Conservation (phyloP, 2,888 invertebrate species). For the Megalurothrips usitatus region DNA sequence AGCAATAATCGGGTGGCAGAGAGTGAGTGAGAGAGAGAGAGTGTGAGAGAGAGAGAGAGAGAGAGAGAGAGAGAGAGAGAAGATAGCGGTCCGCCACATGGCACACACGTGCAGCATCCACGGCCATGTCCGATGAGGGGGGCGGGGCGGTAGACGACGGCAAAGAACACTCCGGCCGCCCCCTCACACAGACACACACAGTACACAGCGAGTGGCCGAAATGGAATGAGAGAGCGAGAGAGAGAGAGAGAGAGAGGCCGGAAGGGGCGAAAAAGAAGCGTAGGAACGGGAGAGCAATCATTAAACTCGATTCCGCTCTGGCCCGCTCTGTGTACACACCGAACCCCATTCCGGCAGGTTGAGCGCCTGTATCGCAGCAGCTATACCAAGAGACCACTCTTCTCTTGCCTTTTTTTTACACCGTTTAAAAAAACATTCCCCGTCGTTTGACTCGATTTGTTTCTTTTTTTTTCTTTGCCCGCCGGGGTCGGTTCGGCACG, state of each 20-base stretch:
- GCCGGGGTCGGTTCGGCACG: too few species aligned
- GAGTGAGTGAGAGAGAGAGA: not conserved
- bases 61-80: not conserved
- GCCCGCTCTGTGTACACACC: too few species aligned
- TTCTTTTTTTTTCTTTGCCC: too few species aligned
- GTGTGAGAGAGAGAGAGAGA: too few species aligned
- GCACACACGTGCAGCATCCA: not conserved
- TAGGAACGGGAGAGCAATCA: not conserved
- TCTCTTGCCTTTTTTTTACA: not conserved
- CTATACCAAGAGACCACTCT: too few species aligned
- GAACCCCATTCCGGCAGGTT: too few species aligned
- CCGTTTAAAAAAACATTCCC: too few species aligned
- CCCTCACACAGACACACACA: not conserved
- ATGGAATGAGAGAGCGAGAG: not conserved
- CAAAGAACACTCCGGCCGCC: not conserved
- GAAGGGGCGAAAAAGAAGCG: not conserved
- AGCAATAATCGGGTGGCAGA: not conserved
- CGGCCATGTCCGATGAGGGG: not conserved
- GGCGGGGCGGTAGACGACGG: not conserved
- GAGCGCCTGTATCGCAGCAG: too few species aligned
- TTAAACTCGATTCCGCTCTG: too few species aligned
- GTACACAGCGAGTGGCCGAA: not conserved
- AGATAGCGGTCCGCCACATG: not conserved
- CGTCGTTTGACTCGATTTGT: too few species aligned
- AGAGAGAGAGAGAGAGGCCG: not conserved